Conservation (phyloP, 35 echinoderm and acorn worm species). For the Eucidaris tribuloides region DNA sequence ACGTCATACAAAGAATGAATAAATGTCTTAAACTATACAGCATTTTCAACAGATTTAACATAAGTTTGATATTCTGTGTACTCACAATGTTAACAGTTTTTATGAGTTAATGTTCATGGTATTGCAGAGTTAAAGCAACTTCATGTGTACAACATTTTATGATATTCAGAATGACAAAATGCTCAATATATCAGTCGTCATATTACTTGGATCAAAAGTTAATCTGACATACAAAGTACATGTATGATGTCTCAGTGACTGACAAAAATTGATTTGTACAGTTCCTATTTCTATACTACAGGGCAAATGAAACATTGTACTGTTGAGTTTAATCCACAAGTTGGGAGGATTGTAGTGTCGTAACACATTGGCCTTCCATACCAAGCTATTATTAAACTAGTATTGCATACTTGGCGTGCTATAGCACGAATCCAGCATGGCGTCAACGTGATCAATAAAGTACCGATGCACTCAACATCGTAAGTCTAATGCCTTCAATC, state of each 20-base stretch:
- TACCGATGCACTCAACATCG: too few species aligned
- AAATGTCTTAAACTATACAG: neutral
- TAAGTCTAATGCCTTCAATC: too few species aligned
- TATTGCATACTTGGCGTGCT: constrained; percentile 18
- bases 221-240: neutral
- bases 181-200: neutral
- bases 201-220: neutral
- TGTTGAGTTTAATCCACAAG: constrained; percentile 28
- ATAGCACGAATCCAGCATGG: neutral
- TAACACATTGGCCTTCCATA: too few species aligned
- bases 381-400: too few species aligned
- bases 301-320: constrained; percentile 10
- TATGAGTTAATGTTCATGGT: neutral
- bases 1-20: neutral
- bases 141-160: neutral
- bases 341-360: constrained; percentile 28
- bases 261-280: neutral
- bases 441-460: neutral
- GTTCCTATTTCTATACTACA: neutral
- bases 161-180: neutral
- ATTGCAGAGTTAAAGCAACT: neutral
- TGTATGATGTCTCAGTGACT: neutral
- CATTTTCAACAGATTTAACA: neutral
- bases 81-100: neutral
- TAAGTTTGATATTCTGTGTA: neutral